A percentile compares a stretch with the other conserved stretches of the same genome.
Evolutionary conservation across 1,140 invertebrate species (phyloP).

Genomic region (Apis dorsata): DNA sequence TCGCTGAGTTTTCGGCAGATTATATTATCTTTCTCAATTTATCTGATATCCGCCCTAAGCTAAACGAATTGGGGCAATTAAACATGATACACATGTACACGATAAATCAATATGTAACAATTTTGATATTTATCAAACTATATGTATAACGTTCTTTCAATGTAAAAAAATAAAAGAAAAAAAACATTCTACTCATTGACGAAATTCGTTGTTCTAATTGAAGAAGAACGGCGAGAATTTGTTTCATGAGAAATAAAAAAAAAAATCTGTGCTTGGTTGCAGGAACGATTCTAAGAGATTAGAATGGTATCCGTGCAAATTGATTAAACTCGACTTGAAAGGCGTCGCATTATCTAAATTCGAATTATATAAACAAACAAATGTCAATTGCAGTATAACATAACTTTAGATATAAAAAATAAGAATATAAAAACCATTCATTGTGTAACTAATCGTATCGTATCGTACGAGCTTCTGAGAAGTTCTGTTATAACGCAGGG

Average conservation of each 20-base stretch:
- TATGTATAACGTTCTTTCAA: constrained; percentile 3
- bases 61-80: constrained; percentile 20
- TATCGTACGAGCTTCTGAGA: background rate
- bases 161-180: background rate
- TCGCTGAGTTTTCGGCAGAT: constrained; percentile 54
- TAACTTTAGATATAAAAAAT: constrained; percentile 46
- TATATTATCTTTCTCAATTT: constrained; percentile 51
- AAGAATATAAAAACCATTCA: constrained; percentile 12
- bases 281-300: constrained; percentile 58
- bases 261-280: background rate
- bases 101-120: background rate
- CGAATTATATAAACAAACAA: constrained; percentile 70
- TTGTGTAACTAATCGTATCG: background rate
- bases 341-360: constrained; percentile 31
- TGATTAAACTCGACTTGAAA: constrained; percentile 27
- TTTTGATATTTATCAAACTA: constrained; percentile 9
- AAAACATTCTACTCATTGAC: background rate
- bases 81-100: background rate
- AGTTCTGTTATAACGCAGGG: background rate
- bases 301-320: constrained; percentile 53
- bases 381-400: constrained; percentile 77
- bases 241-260: background rate
- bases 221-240: background rate
- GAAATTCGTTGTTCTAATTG: background rate
- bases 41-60: constrained; percentile 30